Percentiles rank a stretch among this genome's conserved stretches.
Conservation (phyloP, 2,113 vertebrate genomes). For the Aphyosemion australe region DNA sequence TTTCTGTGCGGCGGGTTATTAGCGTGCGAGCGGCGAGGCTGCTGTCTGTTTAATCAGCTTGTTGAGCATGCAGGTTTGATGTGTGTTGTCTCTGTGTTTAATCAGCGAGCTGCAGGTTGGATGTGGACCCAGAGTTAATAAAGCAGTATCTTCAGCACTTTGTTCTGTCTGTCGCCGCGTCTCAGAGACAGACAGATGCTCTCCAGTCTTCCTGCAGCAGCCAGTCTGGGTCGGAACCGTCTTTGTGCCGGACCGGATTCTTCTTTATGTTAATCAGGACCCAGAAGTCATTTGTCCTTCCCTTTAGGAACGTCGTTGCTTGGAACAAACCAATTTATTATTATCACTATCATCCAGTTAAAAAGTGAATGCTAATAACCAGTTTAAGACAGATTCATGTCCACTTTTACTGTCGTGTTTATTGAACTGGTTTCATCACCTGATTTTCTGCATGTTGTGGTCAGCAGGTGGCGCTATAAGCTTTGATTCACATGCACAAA, state of each 20-base stretch:
- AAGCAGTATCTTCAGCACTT: slow-evolving; percentile 78
- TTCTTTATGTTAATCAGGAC: not conserved
- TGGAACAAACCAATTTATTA: not conserved
- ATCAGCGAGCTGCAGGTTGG: slow-evolving; percentile 79
- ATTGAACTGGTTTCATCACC: too few species aligned
- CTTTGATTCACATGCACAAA: too few species aligned
- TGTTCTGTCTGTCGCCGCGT: slow-evolving; percentile 58
- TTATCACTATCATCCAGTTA: too few species aligned
- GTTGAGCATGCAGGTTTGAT: slow-evolving; percentile 78
- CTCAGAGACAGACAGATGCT: slow-evolving; percentile 56
- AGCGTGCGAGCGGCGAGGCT: slow-evolving; percentile 62
- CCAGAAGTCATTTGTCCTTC: not conserved
- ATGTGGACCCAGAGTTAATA: slow-evolving; percentile 82
- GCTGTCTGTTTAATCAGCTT: slow-evolving; percentile 77
- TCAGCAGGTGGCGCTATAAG: too few species aligned
- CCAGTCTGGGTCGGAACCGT: too few species aligned
- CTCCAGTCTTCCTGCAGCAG: slow-evolving; percentile 12
- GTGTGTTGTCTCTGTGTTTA: slow-evolving; percentile 80
- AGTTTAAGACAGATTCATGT: too few species aligned
- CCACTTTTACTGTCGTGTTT: too few species aligned
- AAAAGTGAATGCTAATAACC: too few species aligned
- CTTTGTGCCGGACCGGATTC: not conserved
- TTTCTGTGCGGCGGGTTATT: slow-evolving; percentile 69
- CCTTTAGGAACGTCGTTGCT: not conserved
- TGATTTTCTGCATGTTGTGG: too few species aligned